These are phyloP conservation scores for Argyresthia goedartella DNA, from an alignment of 2,888 invertebrate species.

Conservation along the genomic window DNA sequence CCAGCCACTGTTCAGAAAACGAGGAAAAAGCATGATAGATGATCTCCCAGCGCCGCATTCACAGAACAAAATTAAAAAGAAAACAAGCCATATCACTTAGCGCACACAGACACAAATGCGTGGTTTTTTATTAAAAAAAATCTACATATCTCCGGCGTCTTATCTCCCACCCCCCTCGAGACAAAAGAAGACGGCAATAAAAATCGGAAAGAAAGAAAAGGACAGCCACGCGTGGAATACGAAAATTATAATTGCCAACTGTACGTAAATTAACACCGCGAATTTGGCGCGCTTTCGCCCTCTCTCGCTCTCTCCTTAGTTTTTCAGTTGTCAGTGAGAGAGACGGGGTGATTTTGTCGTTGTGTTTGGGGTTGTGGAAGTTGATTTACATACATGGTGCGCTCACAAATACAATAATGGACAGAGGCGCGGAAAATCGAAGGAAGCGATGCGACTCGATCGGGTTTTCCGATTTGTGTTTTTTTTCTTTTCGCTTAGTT, in stretches of 20 bases:
- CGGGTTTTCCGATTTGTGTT: constrained; percentile 48
- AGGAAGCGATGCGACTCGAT: constrained; percentile 43
- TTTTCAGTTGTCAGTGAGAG: constrained; percentile 4
- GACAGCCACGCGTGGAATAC: constrained; percentile 47
- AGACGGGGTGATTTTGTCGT: constrained; percentile 16
- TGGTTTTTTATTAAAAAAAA: constrained; percentile 63
- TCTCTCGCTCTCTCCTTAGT: constrained; percentile 17
- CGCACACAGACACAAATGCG: constrained; percentile 67
- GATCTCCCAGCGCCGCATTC: constrained; percentile 49
- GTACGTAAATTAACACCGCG: constrained; percentile 68
- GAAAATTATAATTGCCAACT: constrained; percentile 70
- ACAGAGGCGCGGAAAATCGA: constrained; percentile 58
- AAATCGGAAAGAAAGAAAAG: constrained; percentile 53
- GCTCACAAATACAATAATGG: constrained; percentile 62
- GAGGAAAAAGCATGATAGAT: constrained; percentile 51
- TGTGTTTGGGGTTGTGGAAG: constrained; percentile 27
- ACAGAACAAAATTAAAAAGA: constrained; percentile 68
- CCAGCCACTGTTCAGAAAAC: constrained; percentile 22
- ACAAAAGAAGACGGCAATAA: constrained; percentile 43
- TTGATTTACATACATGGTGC: constrained; percentile 55
- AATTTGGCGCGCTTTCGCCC: constrained; percentile 39
- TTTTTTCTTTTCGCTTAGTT: constrained; percentile 33
- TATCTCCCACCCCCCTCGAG: constrained; percentile 44
- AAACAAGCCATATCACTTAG: constrained; percentile 68
- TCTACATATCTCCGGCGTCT: constrained; percentile 64